Conservation (phyloP, 2,113 vertebrate species). For the Ceyx cyanopectus region DNA sequence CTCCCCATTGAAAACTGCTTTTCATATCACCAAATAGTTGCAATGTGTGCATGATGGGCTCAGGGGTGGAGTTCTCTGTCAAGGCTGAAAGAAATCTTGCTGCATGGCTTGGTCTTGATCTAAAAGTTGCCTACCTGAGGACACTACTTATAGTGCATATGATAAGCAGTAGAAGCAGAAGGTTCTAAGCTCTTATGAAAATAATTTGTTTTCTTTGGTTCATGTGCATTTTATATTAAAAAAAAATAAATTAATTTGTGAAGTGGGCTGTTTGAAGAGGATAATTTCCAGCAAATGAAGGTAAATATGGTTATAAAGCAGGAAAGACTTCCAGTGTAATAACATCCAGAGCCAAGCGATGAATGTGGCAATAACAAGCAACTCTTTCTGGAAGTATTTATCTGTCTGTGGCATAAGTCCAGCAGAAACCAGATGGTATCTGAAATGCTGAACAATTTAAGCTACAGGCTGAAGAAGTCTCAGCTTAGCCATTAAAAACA, state of each 20-base stretch:
- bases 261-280: background rate
- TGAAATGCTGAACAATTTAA: slow-evolving; percentile 15
- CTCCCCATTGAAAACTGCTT: background rate
- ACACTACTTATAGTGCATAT: background rate
- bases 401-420: background rate
- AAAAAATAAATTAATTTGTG: background rate
- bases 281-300: background rate
- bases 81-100: background rate
- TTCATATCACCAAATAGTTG: background rate
- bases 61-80: background rate
- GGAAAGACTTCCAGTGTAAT: background rate
- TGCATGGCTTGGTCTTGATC: background rate
- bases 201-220: background rate
- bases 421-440: slow-evolving; percentile 39
- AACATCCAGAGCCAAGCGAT: background rate
- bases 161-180: background rate
- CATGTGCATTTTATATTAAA: background rate
- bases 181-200: background rate
- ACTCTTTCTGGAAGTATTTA: background rate
- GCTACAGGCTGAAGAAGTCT: background rate
- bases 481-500: background rate
- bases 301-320: background rate
- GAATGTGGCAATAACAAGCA: background rate
- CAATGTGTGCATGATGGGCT: accelerated
- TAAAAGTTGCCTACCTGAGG: background rate